Percentiles rank a stretch among this genome's conserved stretches.
Evolutionary conservation across 1,140 invertebrate species (phyloP).

Genomic region (Orchestia grillus): DNA sequence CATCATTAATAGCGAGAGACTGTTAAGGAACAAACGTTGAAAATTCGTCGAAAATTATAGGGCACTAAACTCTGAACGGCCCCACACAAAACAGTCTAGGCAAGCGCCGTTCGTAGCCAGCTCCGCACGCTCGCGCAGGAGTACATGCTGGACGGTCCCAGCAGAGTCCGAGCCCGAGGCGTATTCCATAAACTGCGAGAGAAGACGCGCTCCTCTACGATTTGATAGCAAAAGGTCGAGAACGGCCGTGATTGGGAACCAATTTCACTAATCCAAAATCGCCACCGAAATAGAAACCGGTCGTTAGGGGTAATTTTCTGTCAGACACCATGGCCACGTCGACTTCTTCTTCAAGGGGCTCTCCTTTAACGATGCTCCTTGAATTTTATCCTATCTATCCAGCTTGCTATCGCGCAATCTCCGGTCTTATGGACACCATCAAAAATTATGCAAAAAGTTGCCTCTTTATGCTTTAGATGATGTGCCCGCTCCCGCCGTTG

Average conservation of each 20-base stretch:
- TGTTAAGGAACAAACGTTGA: no score
- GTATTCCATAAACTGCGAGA: neutral
- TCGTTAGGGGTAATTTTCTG: constrained; percentile 7
- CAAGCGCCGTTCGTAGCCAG: no score
- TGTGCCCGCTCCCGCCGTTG: neutral
- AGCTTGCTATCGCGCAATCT: neutral
- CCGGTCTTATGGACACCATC: neutral
- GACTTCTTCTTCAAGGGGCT: neutral
- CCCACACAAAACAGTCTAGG: no score
- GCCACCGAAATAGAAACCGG: constrained; percentile 28
- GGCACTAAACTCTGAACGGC: no score
- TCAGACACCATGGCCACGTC: neutral
- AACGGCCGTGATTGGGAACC: neutral
- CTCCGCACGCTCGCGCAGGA: no score
- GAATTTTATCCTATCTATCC: neutral
- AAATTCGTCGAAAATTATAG: no score
- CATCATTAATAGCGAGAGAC: no score
- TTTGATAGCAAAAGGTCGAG: neutral
- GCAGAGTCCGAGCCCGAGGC: no score
- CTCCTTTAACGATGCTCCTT: neutral
- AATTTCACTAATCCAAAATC: constrained; percentile 24
- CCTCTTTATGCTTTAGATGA: neutral
- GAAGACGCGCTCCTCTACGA: neutral
- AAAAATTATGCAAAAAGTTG: constrained; percentile 40
- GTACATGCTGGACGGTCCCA: no score